These are phyloP conservation scores for Oryzias curvinotus DNA, from an alignment of 2,113 vertebrate genomes.

Conservation along the genomic window DNA sequence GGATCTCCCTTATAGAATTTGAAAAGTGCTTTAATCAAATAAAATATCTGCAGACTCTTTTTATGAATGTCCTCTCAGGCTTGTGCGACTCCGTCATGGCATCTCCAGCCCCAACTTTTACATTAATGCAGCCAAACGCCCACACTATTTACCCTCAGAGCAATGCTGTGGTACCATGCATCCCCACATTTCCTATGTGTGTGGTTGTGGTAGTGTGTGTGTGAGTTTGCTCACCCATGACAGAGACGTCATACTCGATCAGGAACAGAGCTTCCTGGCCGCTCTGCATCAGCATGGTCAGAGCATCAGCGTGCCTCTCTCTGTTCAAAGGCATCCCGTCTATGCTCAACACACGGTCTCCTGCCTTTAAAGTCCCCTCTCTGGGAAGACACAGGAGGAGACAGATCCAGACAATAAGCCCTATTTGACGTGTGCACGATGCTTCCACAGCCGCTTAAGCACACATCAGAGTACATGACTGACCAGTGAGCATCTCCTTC, in stretches of 20 bases:
- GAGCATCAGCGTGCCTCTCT: slow-evolving; percentile 86
- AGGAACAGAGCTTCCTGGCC: slow-evolving; percentile 93
- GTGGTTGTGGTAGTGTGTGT: slow-evolving; percentile 47
- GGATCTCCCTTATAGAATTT: no score
- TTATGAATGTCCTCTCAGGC: slow-evolving; percentile 22
- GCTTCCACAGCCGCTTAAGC: slow-evolving; percentile 30
- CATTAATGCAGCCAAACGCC: slow-evolving; percentile 35
- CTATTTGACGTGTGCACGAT: slow-evolving; percentile 1
- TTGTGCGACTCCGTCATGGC: slow-evolving; percentile 45
- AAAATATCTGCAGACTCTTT: slow-evolving; percentile 20
- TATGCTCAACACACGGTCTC: slow-evolving; percentile 90
- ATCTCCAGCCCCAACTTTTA: slow-evolving; percentile 24
- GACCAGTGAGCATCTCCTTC: slow-evolving; percentile 47
- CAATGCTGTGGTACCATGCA: slow-evolving; percentile 46
- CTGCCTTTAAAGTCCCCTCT: slow-evolving; percentile 91
- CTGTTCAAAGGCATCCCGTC: slow-evolving; percentile 90
- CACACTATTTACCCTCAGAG: slow-evolving; percentile 66
- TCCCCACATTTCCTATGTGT: slow-evolving; percentile 27
- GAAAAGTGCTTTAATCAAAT: not conserved
- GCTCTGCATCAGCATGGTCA: slow-evolving; percentile 89
- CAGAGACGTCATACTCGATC: slow-evolving; percentile 93
- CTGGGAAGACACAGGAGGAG: slow-evolving; percentile 64
- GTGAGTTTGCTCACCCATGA: slow-evolving; percentile 86
- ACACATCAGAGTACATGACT: slow-evolving; percentile 47
- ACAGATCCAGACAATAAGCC: slow-evolving; percentile 3